Percentiles rank a stretch among this genome's conserved stretches.
Evolutionary conservation across 1,140 invertebrate genomes (phyloP).

Genomic region (Anthonomus grandis): DNA sequence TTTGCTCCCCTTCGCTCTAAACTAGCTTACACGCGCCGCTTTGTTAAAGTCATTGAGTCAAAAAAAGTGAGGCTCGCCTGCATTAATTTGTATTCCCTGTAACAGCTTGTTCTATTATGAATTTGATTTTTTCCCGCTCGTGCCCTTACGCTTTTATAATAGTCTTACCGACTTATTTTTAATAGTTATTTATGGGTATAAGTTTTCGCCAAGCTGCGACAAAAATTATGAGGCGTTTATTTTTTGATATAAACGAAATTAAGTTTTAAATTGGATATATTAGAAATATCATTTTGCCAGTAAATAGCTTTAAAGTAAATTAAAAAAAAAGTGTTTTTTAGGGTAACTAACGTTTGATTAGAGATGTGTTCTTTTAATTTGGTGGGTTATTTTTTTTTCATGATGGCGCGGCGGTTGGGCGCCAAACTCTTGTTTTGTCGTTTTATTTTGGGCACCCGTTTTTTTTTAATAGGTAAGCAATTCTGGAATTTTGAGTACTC

Average conservation of each 20-base stretch:
- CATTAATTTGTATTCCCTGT: constrained; percentile 44
- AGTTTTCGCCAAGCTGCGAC: constrained; percentile 7
- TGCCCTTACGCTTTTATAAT: not conserved
- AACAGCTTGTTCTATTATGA: constrained; percentile 42
- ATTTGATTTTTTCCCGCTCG: constrained; percentile 37
- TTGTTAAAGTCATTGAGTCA: constrained; percentile 46
- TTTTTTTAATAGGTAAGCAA: no score
- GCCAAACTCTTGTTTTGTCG: no score
- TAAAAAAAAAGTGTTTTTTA: no score
- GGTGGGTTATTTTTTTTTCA: no score
- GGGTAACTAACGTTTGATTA: no score
- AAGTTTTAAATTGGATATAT: not conserved
- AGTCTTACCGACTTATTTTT: constrained; percentile 14
- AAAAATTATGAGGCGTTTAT: not conserved
- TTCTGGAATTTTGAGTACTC: no score
- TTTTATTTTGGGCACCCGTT: no score
- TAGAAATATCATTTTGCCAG: no score
- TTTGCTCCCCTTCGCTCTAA: constrained; percentile 32
- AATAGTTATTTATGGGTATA: constrained; percentile 32
- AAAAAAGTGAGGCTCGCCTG: constrained; percentile 40
- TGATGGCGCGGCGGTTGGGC: no score
- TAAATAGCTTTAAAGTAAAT: no score
- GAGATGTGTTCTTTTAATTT: no score
- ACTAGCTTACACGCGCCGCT: constrained; percentile 37
- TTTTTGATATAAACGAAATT: not conserved